Conservation (phyloP, 2,113 vertebrate genomes). For the Anser brachyrhynchus region DNA sequence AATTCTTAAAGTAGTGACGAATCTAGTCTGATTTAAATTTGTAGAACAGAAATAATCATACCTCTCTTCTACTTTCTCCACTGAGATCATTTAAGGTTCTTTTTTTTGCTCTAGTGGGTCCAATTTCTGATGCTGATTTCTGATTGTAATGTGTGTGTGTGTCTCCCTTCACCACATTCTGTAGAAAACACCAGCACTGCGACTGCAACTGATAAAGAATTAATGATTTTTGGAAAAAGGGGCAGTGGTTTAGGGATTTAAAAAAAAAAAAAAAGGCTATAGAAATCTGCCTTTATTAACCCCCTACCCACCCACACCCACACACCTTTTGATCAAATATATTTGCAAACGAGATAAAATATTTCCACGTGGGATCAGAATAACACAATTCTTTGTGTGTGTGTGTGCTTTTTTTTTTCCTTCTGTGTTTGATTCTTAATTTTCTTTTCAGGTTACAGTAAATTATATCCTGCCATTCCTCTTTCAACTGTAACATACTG, state of each 20-base stretch:
- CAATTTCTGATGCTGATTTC: conserved; percentile 23
- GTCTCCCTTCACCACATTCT: neutral
- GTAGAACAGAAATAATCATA: neutral
- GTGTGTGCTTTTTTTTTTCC: neutral
- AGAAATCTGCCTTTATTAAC: neutral
- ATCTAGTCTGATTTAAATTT: neutral
- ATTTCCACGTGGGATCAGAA: neutral
- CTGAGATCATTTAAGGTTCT: neutral
- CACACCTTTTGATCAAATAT: neutral
- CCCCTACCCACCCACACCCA: too few species aligned
- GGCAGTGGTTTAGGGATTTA: neutral
- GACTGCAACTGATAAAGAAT: conserved; percentile 28
- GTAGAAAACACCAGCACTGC: neutral
- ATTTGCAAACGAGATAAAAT: neutral
- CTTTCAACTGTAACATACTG: neutral
- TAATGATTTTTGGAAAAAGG: conserved; percentile 21
- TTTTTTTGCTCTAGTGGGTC: conserved; percentile 1
- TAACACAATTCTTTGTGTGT: neutral
- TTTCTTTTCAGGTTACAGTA: too few species aligned
- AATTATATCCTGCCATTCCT: neutral
- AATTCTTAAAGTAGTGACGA: neutral
- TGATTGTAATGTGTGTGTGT: neutral
- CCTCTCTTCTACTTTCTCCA: neutral
- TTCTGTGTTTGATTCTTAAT: neutral
- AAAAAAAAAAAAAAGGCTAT: neutral